Conservation (phyloP, 2,113 vertebrate genomes). For the Bostrychus sinensis region DNA sequence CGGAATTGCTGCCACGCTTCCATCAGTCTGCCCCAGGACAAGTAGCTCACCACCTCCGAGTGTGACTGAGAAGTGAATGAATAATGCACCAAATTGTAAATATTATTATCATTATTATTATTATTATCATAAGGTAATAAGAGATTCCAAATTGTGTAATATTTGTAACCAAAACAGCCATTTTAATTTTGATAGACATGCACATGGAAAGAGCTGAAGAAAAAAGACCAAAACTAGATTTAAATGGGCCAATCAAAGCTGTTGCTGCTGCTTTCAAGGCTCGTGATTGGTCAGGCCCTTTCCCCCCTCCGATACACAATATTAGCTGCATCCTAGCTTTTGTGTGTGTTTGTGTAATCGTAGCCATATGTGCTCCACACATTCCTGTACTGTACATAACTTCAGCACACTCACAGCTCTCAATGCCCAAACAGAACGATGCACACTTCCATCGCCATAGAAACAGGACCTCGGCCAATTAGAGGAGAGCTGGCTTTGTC, state of each 20-base stretch:
- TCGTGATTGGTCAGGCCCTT: conserved; percentile 37
- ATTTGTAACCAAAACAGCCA: no score
- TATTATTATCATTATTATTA: no score
- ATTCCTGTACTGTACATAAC: conserved; percentile 71
- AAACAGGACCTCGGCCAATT: conserved; percentile 53
- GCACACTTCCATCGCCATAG: conserved; percentile 56
- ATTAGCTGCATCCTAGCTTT: conserved; percentile 32
- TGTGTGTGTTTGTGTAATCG: conserved; percentile 62
- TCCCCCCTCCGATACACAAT: conserved; percentile 46
- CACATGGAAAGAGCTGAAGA: no score
- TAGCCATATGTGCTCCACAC: conserved; percentile 70
- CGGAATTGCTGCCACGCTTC: no score
- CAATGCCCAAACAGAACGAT: conserved; percentile 64
- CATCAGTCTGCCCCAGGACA: no score
- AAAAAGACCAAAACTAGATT: no score
- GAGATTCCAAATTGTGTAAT: no score
- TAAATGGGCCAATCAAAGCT: conserved; percentile 22
- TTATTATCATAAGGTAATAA: no score
- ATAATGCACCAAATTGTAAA: no score
- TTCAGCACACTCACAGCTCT: conserved; percentile 61
- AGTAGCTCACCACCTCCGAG: no score
- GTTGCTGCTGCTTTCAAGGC: conserved; percentile 1
- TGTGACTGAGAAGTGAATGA: no score
- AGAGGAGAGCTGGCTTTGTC: conserved; percentile 37
- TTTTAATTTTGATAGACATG: no score